Conservation (phyloP, 2,113 vertebrate species). For the Rhabdomys dilectus region DNA sequence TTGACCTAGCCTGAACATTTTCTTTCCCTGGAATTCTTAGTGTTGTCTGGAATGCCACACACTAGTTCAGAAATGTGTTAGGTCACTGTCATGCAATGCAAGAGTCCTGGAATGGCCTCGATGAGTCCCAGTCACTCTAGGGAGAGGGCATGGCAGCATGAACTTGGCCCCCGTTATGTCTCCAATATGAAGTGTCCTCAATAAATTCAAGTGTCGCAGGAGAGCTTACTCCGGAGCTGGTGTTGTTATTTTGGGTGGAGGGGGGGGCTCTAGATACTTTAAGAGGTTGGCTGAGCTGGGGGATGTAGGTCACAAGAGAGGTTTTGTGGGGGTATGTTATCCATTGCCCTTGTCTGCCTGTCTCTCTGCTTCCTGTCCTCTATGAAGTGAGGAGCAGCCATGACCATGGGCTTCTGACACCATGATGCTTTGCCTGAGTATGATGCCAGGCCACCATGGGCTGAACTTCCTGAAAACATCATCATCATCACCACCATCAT, state of each 20-base stretch:
- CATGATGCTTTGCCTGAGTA: not conserved
- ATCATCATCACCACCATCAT: not conserved
- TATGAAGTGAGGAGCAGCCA: too few species aligned
- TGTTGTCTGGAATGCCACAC: constrained; percentile 24
- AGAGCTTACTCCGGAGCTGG: not conserved
- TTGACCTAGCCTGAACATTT: constrained; percentile 3
- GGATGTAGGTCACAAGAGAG: not conserved
- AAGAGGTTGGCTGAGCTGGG: not conserved
- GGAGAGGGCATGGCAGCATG: not conserved
- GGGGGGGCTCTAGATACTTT: not conserved
- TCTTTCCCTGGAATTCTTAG: constrained; percentile 21
- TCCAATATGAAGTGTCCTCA: not conserved
- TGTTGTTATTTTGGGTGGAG: not conserved
- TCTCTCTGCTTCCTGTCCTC: not conserved
- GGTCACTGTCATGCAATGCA: constrained; percentile 7
- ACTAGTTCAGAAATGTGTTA: not conserved
- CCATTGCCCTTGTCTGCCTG: not conserved
- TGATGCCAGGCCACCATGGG: not conserved
- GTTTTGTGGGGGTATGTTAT: not conserved
- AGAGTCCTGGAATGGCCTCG: not conserved
- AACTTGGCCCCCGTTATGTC: not conserved
- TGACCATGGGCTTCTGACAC: too few species aligned
- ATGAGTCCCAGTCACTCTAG: not conserved
- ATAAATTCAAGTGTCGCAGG: too few species aligned
- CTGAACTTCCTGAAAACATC: not conserved